A percentile compares a stretch with the other conserved stretches of the same genome.
phyloP scores from a whole-genome alignment of 2,888 invertebrate genomes.

The Parnassius glacialis region DNA sequence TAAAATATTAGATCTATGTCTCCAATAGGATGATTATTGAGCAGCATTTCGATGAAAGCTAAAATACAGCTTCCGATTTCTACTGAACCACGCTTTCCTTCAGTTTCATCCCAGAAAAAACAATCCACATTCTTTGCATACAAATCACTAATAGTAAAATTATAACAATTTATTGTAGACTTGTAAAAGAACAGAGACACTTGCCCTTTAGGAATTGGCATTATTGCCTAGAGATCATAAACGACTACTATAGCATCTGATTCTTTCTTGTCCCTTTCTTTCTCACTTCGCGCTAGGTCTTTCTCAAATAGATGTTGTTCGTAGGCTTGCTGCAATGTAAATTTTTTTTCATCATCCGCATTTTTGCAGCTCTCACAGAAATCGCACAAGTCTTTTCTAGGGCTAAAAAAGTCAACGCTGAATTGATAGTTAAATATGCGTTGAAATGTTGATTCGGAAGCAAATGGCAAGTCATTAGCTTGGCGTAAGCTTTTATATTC shows the following conservation, averaged over 20 bases:
- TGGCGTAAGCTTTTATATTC: too few relatives aligned
- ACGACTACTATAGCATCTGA: slow-evolving; percentile 25
- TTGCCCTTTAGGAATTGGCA: slow-evolving; percentile 32
- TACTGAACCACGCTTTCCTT: slow-evolving; percentile 31
- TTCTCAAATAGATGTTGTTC: too few relatives aligned
- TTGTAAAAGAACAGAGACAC: slow-evolving; percentile 32
- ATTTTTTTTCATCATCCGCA: too few relatives aligned
- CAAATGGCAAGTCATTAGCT: too few relatives aligned
- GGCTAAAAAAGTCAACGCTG: too few relatives aligned
- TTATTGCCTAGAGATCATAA: slow-evolving; percentile 35
- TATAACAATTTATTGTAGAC: slow-evolving; percentile 25
- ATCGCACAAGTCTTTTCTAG: too few relatives aligned
- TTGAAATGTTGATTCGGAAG: too few relatives aligned
- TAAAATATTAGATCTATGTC: slow-evolving; percentile 17
- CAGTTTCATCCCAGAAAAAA: slow-evolving; percentile 33
- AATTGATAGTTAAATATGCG: too few relatives aligned
- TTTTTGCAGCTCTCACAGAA: too few relatives aligned
- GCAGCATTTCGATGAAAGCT: slow-evolving; percentile 24
- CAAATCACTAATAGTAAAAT: slow-evolving; percentile 24
- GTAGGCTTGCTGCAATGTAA: too few relatives aligned
- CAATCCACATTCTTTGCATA: slow-evolving; percentile 27
- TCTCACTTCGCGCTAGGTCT: too few relatives aligned
- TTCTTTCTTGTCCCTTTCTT: too few relatives aligned
- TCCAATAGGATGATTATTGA: not conserved
- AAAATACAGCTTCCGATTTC: slow-evolving; percentile 33